Conservation (phyloP, 2,113 vertebrate species). For the Xyrauchen texanus region DNA sequence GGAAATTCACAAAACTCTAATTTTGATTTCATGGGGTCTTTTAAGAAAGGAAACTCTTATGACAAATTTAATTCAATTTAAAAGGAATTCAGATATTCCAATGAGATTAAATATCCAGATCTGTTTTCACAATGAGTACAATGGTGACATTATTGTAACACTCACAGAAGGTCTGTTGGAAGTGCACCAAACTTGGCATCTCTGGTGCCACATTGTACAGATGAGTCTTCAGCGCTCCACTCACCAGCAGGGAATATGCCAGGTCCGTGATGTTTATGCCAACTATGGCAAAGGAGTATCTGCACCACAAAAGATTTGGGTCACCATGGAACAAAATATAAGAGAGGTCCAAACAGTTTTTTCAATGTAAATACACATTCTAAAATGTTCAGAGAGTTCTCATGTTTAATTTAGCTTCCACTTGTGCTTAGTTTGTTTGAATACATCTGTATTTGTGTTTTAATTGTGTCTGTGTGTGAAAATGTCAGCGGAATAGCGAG, state of each 20-base stretch:
- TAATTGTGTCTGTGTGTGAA: not conserved
- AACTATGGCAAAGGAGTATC: constrained; percentile 97
- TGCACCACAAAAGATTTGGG: constrained; percentile 62
- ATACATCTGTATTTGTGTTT: constrained; percentile 12
- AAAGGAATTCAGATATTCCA: no score
- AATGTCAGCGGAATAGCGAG: not conserved
- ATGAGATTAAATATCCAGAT: no score
- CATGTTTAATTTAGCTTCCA: no score
- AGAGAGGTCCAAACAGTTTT: no score
- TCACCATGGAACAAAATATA: not conserved
- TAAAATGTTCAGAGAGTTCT: not conserved
- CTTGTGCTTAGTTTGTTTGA: not conserved
- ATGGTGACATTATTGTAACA: constrained; percentile 45
- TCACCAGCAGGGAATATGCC: constrained; percentile 89
- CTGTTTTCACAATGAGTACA: not conserved
- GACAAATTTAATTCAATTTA: no score
- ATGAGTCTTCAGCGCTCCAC: constrained; percentile 94
- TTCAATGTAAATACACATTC: not conserved
- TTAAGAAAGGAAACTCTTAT: no score
- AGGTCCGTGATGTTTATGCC: constrained; percentile 98
- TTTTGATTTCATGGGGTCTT: no score
- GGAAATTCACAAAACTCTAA: no score
- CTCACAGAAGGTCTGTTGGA: constrained; percentile 98
- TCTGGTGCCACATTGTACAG: constrained; percentile 98
- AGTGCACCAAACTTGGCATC: constrained; percentile 85